Base-by-base conservation (phyloP, 1,140 invertebrate genomes). In the Geopemphigus sp. region DNA sequence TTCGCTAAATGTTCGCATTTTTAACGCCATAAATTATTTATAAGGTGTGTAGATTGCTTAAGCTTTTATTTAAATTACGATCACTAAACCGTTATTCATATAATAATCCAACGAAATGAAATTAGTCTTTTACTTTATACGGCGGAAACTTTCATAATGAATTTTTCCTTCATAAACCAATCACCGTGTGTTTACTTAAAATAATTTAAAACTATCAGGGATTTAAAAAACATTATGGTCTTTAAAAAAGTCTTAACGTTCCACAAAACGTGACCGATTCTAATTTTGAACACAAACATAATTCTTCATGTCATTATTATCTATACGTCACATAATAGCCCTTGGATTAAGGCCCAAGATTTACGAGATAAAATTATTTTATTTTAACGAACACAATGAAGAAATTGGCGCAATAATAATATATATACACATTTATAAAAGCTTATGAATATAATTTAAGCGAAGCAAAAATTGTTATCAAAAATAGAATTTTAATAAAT, bases 281-380 rank as follows among this genome's bases (percentile, higher is more conserved):
- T 50, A 68, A 68, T 68, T 68, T 50, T 50, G 66, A 50, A 68
- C 22, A 50, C 66, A 68, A 22, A 68, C 24, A 68, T 24, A 14
- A 14, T 50, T 68, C 66, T 24, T 68, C 50, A 45, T 68, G n/a
- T 50, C 24, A 68, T 68, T 68, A 50, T 68, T 50, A 47, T 50
- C n/a, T 45, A 22, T 47, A 47, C 47, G 39, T 26, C 66, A 68
- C 45, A 50, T 50, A 68, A 68, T 19, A 68, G 14, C 66, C 26
- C 45, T 68, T 68, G 39, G 64, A 68, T 68, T 68, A 47, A 26
- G 50, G 66, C n/a, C 39, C 50, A n/a, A 68, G 39, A 68, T 68
- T 47, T 26, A 68, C 66, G 50, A 47, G 14, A 17, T 68, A 68
- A 24, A 50, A 68, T 22, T 26, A 15, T 6, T 50, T 68, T 17